A percentile compares a stretch with the other conserved stretches of the same genome.
Evolutionary conservation across 1,140 invertebrate genomes (phyloP).

Genomic region (Eupeodes corollae): DNA sequence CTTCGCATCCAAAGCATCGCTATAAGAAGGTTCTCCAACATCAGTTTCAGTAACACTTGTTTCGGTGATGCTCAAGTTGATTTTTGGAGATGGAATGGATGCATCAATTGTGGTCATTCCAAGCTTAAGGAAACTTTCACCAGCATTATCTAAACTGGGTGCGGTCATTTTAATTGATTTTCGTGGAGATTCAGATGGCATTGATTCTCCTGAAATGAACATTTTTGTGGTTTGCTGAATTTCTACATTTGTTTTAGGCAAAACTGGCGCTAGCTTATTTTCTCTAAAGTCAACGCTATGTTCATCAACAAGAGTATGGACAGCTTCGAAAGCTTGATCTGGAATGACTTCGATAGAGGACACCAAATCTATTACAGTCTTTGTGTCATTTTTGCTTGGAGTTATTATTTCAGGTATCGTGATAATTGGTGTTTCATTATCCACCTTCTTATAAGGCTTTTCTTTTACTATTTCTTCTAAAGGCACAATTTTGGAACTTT

Average conservation of each 20-base stretch:
- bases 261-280: not conserved
- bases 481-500: too few relatives aligned
- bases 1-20: conserved; percentile 22
- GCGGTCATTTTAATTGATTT: conserved; percentile 25
- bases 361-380: too few relatives aligned
- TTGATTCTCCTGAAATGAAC: conserved; percentile 27
- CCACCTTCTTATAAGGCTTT: too few relatives aligned
- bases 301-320: too few relatives aligned
- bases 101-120: conserved; percentile 11
- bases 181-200: conserved; percentile 11
- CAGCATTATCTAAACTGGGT: conserved; percentile 23
- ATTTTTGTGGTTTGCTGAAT: conserved; percentile 19
- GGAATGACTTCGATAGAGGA: too few relatives aligned
- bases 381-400: too few relatives aligned
- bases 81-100: conserved; percentile 12
- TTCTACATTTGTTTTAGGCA: not conserved
- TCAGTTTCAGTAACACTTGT: conserved; percentile 9
- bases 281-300: too few relatives aligned
- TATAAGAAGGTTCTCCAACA: not conserved
- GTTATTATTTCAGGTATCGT: too few relatives aligned
- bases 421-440: too few relatives aligned
- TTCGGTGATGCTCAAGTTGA: conserved; percentile 30
- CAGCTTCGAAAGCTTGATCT: too few relatives aligned
- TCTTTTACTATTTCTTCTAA: too few relatives aligned
- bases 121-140: conserved; percentile 24